These are phyloP conservation scores for Cenopis cana DNA, from an alignment of 2,888 invertebrate species.

Conservation along the genomic window DNA sequence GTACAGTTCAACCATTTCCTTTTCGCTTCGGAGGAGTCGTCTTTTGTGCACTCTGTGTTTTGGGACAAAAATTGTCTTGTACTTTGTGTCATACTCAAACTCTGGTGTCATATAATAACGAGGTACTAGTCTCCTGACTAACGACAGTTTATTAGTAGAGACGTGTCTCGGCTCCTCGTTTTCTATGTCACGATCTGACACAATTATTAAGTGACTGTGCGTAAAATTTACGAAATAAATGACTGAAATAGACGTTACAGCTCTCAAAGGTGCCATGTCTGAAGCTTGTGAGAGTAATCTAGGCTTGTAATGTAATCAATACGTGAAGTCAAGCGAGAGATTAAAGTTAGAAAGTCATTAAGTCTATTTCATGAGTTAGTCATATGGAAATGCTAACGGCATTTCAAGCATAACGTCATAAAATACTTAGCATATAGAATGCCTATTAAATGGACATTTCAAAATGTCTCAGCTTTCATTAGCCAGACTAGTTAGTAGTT, in stretches of 20 bases:
- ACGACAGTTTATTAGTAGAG: background rate
- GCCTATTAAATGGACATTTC: too few relatives aligned
- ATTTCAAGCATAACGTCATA: background rate
- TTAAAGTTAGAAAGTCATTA: constrained; percentile 2
- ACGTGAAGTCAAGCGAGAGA: constrained; percentile 2
- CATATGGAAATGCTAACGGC: background rate
- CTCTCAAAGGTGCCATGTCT: background rate
- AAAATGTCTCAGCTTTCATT: too few relatives aligned
- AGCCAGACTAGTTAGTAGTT: too few relatives aligned
- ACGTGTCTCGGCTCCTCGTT: background rate
- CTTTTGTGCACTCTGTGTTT: constrained; percentile 3
- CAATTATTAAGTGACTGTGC: background rate
- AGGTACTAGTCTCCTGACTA: background rate
- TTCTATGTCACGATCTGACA: background rate
- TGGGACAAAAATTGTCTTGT: background rate
- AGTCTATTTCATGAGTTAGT: background rate
- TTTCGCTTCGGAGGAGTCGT: background rate
- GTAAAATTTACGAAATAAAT: background rate
- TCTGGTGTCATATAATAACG: constrained; percentile 3
- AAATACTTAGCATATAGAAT: background rate
- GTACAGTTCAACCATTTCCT: background rate
- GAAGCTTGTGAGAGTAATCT: background rate
- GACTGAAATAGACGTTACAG: background rate
- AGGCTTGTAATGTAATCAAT: background rate
- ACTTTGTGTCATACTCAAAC: background rate